These are phyloP conservation scores for Gracilinanus agilis DNA, from an alignment of 2,113 vertebrate genomes.

Conservation along the genomic window DNA sequence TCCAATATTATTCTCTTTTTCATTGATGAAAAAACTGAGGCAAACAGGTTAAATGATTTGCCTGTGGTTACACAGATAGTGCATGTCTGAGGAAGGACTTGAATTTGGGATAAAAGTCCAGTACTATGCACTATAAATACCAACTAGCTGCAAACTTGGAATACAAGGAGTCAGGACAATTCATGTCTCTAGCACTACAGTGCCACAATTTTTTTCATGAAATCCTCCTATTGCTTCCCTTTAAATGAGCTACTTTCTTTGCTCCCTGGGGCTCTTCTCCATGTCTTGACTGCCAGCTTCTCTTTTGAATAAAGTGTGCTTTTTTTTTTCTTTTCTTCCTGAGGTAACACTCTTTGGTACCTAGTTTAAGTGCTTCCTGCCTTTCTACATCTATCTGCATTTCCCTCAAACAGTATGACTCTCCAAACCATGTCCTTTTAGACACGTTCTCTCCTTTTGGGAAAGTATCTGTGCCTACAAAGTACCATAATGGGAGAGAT, in stretches of 20 bases:
- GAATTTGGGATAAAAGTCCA: background rate
- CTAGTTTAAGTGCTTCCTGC: background rate
- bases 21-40: background rate
- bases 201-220: background rate
- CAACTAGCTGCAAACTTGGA: background rate
- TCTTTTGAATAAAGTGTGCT: background rate
- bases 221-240: background rate
- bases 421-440: background rate
- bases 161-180: background rate
- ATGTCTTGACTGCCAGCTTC: background rate
- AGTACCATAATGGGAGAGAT: background rate
- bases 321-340: background rate
- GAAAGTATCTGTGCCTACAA: background rate
- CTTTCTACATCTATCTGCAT: background rate
- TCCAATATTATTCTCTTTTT: background rate
- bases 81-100: conserved; percentile 2
- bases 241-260: background rate
- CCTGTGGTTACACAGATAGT: background rate
- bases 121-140: background rate
- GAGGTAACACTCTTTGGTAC: background rate
- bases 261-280: background rate
- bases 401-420: background rate
- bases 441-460: background rate
- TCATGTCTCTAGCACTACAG: background rate
- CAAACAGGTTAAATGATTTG: background rate